Conservation (phyloP, 2,797 vertebrate genomes). For the Cirrhinus molitorella region DNA sequence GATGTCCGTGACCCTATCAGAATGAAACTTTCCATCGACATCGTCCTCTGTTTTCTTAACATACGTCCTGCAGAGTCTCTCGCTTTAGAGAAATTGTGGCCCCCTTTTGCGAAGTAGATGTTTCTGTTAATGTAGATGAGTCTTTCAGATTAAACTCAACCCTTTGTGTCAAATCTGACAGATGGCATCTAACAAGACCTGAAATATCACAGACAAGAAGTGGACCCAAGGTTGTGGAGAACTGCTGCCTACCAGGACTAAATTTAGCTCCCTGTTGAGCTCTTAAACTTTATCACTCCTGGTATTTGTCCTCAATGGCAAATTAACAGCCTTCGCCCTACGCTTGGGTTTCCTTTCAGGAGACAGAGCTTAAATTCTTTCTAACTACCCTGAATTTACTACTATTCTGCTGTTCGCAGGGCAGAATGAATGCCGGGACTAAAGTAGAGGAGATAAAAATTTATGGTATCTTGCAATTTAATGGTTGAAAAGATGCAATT, state of each 20-base stretch:
- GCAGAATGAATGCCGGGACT: constrained; percentile 99
- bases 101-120: background rate
- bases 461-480: constrained; percentile 99
- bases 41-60: background rate
- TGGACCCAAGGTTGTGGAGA: constrained; percentile 92
- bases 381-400: constrained; percentile 97
- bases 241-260: constrained; percentile 79
- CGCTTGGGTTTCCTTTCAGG: constrained; percentile 94
- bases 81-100: background rate
- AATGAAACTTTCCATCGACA: background rate
- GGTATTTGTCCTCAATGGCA: constrained; percentile 99
- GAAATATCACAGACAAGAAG: constrained; percentile 55
- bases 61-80: background rate
- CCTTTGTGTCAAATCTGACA: constrained; percentile 7
- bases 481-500: constrained; percentile 99
- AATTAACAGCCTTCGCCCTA: constrained; percentile 94
- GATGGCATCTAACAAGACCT: constrained; percentile 32
- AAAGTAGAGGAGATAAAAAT: constrained; percentile 99
- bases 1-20: background rate
- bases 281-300: constrained; percentile 96
- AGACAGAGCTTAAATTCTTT: constrained; percentile 97
- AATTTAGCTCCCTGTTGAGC: constrained; percentile 91
- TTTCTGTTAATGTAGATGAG: background rate
- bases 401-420: constrained; percentile 98
- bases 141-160: background rate